Evolutionary conservation across 2,113 vertebrate genomes (phyloP), one percentile per base, ranked within the genome.

Genomic region (Lasiurus borealis): DNA sequence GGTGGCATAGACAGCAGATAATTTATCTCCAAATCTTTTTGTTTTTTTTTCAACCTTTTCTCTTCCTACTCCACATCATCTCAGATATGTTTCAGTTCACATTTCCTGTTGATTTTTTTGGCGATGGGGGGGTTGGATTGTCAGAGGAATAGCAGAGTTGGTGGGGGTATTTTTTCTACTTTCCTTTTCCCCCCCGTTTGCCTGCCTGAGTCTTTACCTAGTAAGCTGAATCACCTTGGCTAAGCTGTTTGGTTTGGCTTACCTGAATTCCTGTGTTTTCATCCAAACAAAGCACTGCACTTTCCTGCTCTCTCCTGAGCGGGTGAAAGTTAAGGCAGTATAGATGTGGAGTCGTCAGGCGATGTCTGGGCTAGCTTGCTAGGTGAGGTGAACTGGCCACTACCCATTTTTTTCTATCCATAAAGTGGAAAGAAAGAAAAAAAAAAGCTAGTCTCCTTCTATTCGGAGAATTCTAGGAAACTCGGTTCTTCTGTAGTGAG

Each of bases 191-290:
- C 29, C 27, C 18, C 8, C 23, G n/a, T 64, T 90, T 87, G 50
- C 78, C 36, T 76, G 34, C 36, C 16, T 15, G 62, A n/a, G 40
- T 87, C 77, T 25, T 25, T 62, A 27, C 23, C 62, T 50, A 88
- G 85, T 72, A 86, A 85, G 16, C 80, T 95, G 86, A 96, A 94
- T 95, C 85, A 91, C 76, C 93, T 93, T 84, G 83, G 66, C 77
- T 71, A 77, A 80, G 69, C 68, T 90, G 44, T 96, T 96, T 96
- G 84, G 64, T 93, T 96, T 95, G 92, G 83, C 92, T 96, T 88
- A 52, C 85, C 88, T 90, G 83, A 90, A 93, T 95, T 94, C 88
- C 80, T 83, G 27, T 75, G 69, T 95, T 96, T 93, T 80, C 90
- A 76, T 88, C 76, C 85, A 96, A 95, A 96, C 91, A 95, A 96